phyloP scores from a whole-genome alignment of 2,113 vertebrate genomes.

The Sylvilagus bachmani region DNA sequence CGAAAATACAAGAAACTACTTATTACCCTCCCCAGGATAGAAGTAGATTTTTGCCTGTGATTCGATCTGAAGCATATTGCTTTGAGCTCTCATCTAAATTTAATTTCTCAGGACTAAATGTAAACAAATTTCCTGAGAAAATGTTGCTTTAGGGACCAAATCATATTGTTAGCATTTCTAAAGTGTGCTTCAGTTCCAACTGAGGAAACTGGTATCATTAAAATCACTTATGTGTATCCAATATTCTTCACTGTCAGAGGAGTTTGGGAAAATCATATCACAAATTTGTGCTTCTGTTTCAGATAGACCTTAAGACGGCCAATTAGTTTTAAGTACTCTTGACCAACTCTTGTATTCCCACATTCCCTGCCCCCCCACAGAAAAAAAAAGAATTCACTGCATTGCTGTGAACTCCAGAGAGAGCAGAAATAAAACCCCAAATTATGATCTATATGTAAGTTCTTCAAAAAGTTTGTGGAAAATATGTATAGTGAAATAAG shows the following conservation, averaged over 20 bases:
- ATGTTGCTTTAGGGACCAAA: constrained; percentile 53
- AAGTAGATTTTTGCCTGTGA: constrained; percentile 62
- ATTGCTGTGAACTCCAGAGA: constrained; percentile 49
- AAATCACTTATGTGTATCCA: constrained; percentile 60
- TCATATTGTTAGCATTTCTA: constrained; percentile 55
- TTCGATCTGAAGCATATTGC: constrained; percentile 62
- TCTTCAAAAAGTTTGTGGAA: no score
- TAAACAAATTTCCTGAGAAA: constrained; percentile 66
- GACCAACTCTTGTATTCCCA: constrained; percentile 42
- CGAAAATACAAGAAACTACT: constrained; percentile 58
- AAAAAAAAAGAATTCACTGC: neutral
- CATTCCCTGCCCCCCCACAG: neutral
- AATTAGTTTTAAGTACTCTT: constrained; percentile 33
- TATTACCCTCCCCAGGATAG: constrained; percentile 57
- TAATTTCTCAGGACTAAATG: constrained; percentile 70
- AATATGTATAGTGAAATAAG: no score
- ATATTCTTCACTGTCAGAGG: constrained; percentile 60
- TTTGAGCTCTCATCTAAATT: constrained; percentile 68
- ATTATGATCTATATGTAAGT: no score
- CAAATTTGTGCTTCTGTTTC: constrained; percentile 51
- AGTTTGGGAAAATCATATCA: constrained; percentile 13
- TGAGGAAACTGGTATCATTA: constrained; percentile 53
- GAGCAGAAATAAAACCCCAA: no score
- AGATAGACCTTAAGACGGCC: constrained; percentile 39
- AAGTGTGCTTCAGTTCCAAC: constrained; percentile 60